These are phyloP conservation scores for Lontra canadensis DNA, from an alignment of 2,113 vertebrate species.

Conservation along the genomic window DNA sequence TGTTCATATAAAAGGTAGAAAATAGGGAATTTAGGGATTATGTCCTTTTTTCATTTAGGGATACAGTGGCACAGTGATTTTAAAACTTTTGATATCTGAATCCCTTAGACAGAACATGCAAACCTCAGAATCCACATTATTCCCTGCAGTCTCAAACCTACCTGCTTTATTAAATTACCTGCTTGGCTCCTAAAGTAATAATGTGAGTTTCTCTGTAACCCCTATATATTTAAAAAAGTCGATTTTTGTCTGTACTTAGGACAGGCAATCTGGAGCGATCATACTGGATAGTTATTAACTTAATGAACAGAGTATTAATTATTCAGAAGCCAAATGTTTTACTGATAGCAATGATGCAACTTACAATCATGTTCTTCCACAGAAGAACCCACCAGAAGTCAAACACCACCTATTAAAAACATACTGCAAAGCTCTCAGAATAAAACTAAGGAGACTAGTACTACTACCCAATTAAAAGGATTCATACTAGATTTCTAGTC, in stretches of 20 bases:
- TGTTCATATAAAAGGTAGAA: neutral
- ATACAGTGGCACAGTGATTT: neutral
- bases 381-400: neutral
- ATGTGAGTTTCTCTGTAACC: neutral
- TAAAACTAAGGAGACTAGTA: neutral
- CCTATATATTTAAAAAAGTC: neutral
- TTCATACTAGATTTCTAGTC: neutral
- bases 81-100: neutral
- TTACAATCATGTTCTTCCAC: conserved; percentile 7
- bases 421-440: neutral
- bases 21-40: neutral
- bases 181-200: neutral
- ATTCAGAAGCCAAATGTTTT: neutral
- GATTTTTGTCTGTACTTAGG: neutral
- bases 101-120: neutral
- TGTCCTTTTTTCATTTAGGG: neutral
- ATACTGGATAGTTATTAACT: neutral
- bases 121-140: neutral
- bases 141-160: neutral
- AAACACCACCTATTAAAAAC: neutral
- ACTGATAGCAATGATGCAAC: neutral
- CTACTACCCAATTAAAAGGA: neutral
- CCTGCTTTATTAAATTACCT: neutral
- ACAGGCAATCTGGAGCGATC: neutral
- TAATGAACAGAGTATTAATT: conserved; percentile 20